phyloP scores from a whole-genome alignment of 2,113 vertebrate genomes.

The Grantiella picta region DNA sequence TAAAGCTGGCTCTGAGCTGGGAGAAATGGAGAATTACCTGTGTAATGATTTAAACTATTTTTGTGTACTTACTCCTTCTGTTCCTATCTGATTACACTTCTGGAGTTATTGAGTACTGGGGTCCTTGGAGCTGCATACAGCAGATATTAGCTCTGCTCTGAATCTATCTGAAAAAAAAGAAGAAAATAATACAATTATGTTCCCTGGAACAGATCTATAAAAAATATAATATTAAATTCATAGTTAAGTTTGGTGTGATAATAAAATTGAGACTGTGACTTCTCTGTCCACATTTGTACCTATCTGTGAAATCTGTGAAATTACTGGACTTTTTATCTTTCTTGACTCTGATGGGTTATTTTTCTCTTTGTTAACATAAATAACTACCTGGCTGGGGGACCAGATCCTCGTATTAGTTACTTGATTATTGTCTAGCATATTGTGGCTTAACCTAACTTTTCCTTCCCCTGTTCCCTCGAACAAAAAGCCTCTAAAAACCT shows the following conservation, averaged over 20 bases:
- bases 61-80: background rate
- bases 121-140: background rate
- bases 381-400: background rate
- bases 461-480: background rate
- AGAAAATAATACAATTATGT: background rate
- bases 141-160: background rate
- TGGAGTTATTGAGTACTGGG: background rate
- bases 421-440: background rate
- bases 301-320: background rate
- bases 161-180: background rate
- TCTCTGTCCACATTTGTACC: background rate
- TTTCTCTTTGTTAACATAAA: background rate
- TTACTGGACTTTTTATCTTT: background rate
- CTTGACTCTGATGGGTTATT: background rate
- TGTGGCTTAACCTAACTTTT: slow-evolving; percentile 1
- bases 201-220: background rate
- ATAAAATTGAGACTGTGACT: background rate
- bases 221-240: background rate
- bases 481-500: slow-evolving; percentile 39
- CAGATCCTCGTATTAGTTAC: background rate
- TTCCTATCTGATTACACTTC: background rate
- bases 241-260: background rate
- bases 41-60: background rate
- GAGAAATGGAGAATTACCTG: background rate
- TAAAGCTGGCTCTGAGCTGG: background rate